Base-by-base conservation (phyloP, 2,888 invertebrate genomes). In the Liopterus haemorrhoidalis region DNA sequence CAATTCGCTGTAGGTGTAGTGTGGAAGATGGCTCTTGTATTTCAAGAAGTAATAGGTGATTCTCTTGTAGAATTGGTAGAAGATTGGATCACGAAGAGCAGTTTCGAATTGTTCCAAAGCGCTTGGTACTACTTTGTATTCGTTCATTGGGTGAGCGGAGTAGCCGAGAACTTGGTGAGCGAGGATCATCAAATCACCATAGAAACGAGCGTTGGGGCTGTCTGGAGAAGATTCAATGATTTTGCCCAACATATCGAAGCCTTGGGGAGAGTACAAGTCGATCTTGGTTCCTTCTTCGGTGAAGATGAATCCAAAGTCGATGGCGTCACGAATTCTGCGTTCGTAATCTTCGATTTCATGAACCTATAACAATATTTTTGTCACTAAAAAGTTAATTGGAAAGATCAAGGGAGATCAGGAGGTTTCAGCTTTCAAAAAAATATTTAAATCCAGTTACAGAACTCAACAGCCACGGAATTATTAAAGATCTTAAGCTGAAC, bases 21-120 rank as follows among this genome's bases (percentile, higher is more conserved):
- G 59, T 28, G 75, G 73, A 20, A 83, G 67, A 32, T 73, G 64
- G 49, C 72, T 58, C 54, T 78, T 75, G 73, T 79, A 82, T 49
- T 67, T 61, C 36, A 70, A 66, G 73, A 81, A 81, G 36, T 81
- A 66, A 24, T 69, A 62, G 19, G 74, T 63, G 50, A 83, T 70
- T 50, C 74, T 75, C 60, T 80, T 79, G 72, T 70, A 75, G 43
- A 83, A 70, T 62, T 76, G 74, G 66, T 78, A 85, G 72, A 81
- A 82, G 20, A 76, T 77, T 5, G 84, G 83, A 57, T 85, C 85
- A 41, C 81, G 75, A 14, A 80, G 66, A 5, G 75, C 69, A 5
- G 82, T 81, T 59, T 81, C 77, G 56, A 74, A 75, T 55, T 81
- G 74, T 59, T 83, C 79, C 52, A 84, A 64, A 5, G 69, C 75